Conservation (phyloP, 2,797 vertebrate genomes). For the Myotis findleyi region DNA sequence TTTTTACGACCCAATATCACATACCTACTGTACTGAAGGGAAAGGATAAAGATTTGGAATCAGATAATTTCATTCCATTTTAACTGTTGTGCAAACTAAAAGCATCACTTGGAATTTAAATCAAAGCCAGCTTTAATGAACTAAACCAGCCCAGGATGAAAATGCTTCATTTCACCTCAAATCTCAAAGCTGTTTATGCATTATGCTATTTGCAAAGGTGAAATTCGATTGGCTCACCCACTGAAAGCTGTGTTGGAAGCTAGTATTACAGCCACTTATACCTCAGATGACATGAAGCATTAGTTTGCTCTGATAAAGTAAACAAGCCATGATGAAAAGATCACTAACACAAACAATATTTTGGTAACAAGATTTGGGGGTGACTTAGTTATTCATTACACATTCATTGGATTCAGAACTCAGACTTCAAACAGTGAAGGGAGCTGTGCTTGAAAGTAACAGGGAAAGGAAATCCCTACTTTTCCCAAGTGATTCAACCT, state of each 20-base stretch:
- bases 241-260: background rate
- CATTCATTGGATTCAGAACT: background rate
- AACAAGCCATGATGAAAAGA: background rate
- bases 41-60: background rate
- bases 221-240: background rate
- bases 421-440: constrained; percentile 25
- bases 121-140: constrained; percentile 57
- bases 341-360: constrained; percentile 31
- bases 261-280: background rate
- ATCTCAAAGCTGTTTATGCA: constrained; percentile 34
- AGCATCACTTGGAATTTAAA: constrained; percentile 60
- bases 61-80: constrained; percentile 42
- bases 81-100: background rate
- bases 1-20: background rate
- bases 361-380: constrained; percentile 42
- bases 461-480: background rate
- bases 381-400: constrained; percentile 28
- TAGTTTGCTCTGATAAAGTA: constrained; percentile 44
- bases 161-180: constrained; percentile 46
- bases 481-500: background rate
- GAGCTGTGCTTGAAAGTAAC: background rate
- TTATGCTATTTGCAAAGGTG: background rate
- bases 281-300: background rate
- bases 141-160: constrained; percentile 55
- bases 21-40: background rate